Evolutionary conservation across 2,797 vertebrate species (phyloP), one percentile per base, ranked within the genome.

Genomic region (Morelia viridis): DNA sequence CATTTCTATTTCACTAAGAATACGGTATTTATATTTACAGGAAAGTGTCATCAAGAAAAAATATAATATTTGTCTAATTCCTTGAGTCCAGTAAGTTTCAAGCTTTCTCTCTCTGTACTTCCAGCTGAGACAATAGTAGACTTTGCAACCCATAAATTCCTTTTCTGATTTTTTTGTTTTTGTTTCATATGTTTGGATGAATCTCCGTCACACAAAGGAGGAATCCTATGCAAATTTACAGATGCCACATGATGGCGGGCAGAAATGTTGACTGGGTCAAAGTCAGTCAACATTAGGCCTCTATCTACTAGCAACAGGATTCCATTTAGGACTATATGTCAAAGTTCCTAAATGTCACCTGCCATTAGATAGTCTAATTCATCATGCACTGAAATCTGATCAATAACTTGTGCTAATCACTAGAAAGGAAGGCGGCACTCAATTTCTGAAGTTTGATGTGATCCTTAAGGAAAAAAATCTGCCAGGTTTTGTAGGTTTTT

Each of bases 321-420:
- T 93, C 0, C 13, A 4, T 90, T 83, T 71, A 92, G 1, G 22
- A 4, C 26, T 68, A 1, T 60, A 28, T 13, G 84, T 9, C 2
- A 50, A 92, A 62, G 6, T 19, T 90, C 50, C 11, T 80, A 26
- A n/a, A 89, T 89, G 3, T 76, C 89, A n/a, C 41, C 93, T 91
- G 19, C 4, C 22, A 17, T 26, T 64, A 85, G 0, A 0, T 8
- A 9, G 68, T 28, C 15, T 56, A 31, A 46, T 1, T 85, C 62
- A 53, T 53, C 12, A 13, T 64, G 22, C 61, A 1, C 24, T 91
- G 68, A 76, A 46, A 62, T 57, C 71, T 88, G 17, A 87, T 62
- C 85, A 90, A 31, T 2, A 89, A 1, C 1, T 71, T 46, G 76
- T 13, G n/a, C 0, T 5, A 80, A 28, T 85, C 5, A 15, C 13